These are phyloP conservation scores for Dromas ardeola DNA, from an alignment of 2,113 vertebrate genomes.

Conservation along the genomic window DNA sequence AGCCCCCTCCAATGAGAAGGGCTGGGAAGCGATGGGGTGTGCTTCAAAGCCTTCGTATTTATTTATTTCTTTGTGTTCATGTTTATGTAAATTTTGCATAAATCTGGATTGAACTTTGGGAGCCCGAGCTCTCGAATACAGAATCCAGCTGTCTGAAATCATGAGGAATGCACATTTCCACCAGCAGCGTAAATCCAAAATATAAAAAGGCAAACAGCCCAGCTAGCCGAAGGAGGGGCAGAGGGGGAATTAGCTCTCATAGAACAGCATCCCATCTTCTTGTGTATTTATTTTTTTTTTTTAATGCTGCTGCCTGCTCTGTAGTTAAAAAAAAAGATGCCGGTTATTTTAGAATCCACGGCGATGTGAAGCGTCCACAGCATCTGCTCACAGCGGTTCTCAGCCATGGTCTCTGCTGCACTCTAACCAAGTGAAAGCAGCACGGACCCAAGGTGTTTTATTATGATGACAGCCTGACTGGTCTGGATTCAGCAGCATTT, in stretches of 20 bases:
- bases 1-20: background rate
- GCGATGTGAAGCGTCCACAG: fast-evolving
- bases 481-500: background rate
- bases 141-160: constrained; percentile 47
- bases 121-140: background rate
- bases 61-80: background rate
- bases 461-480: background rate
- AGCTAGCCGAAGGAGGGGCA: background rate
- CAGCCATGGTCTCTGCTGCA: background rate
- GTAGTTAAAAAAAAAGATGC: background rate
- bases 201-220: background rate
- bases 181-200: background rate
- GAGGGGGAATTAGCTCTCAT: background rate
- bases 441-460: background rate
- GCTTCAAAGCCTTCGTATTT: background rate
- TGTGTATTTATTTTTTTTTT: background rate
- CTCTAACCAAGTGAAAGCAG: background rate
- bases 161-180: background rate
- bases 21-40: background rate
- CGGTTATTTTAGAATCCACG: background rate
- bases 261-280: background rate
- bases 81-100: constrained; percentile 15
- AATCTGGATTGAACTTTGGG: background rate
- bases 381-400: background rate
- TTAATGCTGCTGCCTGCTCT: background rate